Conservation (phyloP, 2,888 invertebrate species). For the Pristionchus mayeri region DNA sequence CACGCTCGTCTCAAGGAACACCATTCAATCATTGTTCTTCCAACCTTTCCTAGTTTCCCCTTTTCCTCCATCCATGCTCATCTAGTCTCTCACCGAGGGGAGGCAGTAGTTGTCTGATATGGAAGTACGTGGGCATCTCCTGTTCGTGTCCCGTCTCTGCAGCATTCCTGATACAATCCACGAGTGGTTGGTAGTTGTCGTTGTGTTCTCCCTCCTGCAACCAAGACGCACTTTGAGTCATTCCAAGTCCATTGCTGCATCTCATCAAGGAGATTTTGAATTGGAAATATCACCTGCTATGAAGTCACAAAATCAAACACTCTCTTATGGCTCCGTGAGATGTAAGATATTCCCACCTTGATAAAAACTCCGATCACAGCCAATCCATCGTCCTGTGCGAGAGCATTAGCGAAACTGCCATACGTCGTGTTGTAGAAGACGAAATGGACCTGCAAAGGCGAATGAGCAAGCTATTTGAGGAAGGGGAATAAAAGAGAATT, state of each 20-base stretch:
- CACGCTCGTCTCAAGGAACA: slow-evolving; percentile 61
- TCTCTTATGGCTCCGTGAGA: not conserved
- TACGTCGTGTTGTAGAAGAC: slow-evolving; percentile 74
- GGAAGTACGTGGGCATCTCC: slow-evolving; percentile 59
- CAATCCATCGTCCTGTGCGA: slow-evolving; percentile 68
- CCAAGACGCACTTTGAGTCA: not conserved
- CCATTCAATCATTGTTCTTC: not conserved
- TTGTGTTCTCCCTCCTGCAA: slow-evolving; percentile 62
- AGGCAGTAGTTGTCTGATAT: slow-evolving; percentile 57
- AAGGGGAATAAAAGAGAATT: no score
- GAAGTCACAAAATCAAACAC: not conserved
- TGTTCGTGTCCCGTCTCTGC: slow-evolving; percentile 50
- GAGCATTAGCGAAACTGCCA: slow-evolving; percentile 64
- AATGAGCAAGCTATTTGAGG: no score
- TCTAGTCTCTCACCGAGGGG: slow-evolving; percentile 42
- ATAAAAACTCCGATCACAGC: slow-evolving; percentile 73
- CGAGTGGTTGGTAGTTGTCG: slow-evolving; percentile 61
- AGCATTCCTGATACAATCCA: slow-evolving; percentile 62
- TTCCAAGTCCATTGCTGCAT: no score
- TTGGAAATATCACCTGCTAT: not conserved
- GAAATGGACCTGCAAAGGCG: slow-evolving; percentile 72
- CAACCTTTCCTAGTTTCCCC: not conserved
- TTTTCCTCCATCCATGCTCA: not conserved
- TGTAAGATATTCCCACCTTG: slow-evolving; percentile 56
- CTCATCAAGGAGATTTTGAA: not conserved